Evolutionary conservation across 1,140 invertebrate genomes (phyloP), one percentile per base, ranked within the genome.

Genomic region (Lepidostoma basale): DNA sequence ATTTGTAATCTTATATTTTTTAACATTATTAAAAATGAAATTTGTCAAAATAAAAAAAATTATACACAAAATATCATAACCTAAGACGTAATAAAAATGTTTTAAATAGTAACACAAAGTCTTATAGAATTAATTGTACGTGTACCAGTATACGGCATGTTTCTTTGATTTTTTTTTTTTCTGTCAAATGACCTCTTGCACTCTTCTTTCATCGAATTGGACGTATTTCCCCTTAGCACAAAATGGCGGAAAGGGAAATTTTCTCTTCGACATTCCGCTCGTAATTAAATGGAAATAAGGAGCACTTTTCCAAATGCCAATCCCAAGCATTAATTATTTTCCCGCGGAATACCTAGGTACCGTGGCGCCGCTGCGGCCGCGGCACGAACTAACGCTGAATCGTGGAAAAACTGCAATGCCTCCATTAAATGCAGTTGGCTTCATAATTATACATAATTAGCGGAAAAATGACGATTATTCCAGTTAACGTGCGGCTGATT

Each of bases 231-330:
- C 20, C 33, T 30, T 30, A 14, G 33, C 25, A 28, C 5, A n/a
- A 49, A 49, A 56, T 56, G 25, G 42, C 42, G 33, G 40, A 0
- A 23, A 25, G 8, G 63, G 49, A 66, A 66, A 56, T 25, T 62
- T 47, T 49, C 56, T 42, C 42, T 65, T 52, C 44, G 26, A 49
- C 66, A 59, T 62, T 49, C 54, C 66, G 16, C 22, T 33, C 16
- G 25, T 68, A 68, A 68, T 68, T 68, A 68, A 68, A 68, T 68
- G 66, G 66, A 62, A 68, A 68, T 68, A 68, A 59, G 66, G 40
- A 58, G 66, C 33, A 47, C 26, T 59, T 68, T 68, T 60, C 56
- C 45, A 30, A 68, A 68, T 68, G 56, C 66, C 65, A 36, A 59
- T 67, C 54, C 36, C 56, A 56, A 26, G 56, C 14, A 12, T 39